Percentiles rank a stretch among this genome's conserved stretches.
phyloP scores from a whole-genome alignment of 1,140 invertebrate species.

The Babylonia areolata region DNA sequence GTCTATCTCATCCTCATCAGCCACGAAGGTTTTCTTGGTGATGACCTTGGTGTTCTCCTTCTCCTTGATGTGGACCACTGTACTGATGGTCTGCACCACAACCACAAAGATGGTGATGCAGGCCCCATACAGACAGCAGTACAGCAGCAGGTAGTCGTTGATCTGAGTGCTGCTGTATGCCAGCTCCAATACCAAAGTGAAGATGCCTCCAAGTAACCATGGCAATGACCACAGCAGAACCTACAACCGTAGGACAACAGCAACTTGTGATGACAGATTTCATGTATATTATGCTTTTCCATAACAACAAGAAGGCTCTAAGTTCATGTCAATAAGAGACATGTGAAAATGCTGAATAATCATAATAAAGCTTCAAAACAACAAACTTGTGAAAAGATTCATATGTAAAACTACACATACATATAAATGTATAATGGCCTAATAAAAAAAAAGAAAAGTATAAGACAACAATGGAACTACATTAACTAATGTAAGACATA shows the following conservation, averaged over 20 bases:
- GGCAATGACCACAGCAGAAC: slow-evolving; percentile 67
- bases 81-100: slow-evolving; percentile 61
- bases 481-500: too few relatives aligned
- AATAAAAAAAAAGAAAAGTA: too few relatives aligned
- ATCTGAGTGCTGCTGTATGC: slow-evolving; percentile 50
- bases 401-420: too few relatives aligned
- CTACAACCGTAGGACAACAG: slow-evolving; percentile 18
- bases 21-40: slow-evolving; percentile 63
- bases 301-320: too few relatives aligned
- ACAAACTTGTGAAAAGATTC: too few relatives aligned
- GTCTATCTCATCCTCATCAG: slow-evolving; percentile 73
- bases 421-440: too few relatives aligned
- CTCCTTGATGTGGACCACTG: slow-evolving; percentile 59
- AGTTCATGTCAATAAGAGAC: too few relatives aligned
- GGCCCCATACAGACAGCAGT: slow-evolving; percentile 64
- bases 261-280: too few relatives aligned
- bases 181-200: slow-evolving; percentile 69
- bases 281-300: too few relatives aligned
- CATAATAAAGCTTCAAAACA: too few relatives aligned
- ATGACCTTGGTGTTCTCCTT: slow-evolving; percentile 48
- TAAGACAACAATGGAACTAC: too few relatives aligned
- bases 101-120: slow-evolving; percentile 67
- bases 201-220: slow-evolving; percentile 68
- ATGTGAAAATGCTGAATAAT: too few relatives aligned
- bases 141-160: slow-evolving; percentile 58